Evolutionary conservation across 1,140 invertebrate genomes (phyloP), one percentile per base, ranked within the genome.

Genomic region (Gonioctena quinquepunctata): DNA sequence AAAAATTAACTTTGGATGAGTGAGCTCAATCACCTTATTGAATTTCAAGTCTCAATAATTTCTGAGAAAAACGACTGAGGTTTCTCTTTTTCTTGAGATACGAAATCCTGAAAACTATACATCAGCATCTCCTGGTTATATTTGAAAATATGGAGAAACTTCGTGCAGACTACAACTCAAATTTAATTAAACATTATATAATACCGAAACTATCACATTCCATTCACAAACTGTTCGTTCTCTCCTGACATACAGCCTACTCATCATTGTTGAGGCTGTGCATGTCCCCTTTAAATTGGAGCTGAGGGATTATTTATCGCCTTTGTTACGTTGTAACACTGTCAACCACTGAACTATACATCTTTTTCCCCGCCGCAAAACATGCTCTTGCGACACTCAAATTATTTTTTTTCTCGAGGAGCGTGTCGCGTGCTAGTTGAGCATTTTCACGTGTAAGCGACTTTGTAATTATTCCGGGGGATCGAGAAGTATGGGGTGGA

Each of bases 281-380:
- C 59, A 28, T 13, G 59, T 13, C 26, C 18, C 11, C 18, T 28
- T 18, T 61, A 61, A 61, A 61, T 33, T 33, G 59, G 59, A 19
- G n/a, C 59, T 19, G n/a, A n/a, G 57, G 26, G 22, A 61, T 61
- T 61, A 61, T 61, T 61, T 61, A 61, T 28, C n/a, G 59, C 59
- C 59, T 61, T 61, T 61, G 59, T 61, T 61, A 33, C 27, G 25
- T 61, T 28, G 59, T 61, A 61, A 33, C 26, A 61, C 23, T 61
- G 59, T 61, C 59, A 61, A n/a, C 59, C 59, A 28, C 59, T 61
- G 28, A 61, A 61, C 59, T 61, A 61, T 61, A 61, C 59, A 33
- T 61, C 59, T 61, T 61, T 61, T 61, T 61, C 18, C 25, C 26
- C 16, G 27, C 59, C 59, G 16, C 59, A 61, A 33, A 61, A 33